Conservation (phyloP, 2,113 vertebrate genomes). For the Colius striatus region DNA sequence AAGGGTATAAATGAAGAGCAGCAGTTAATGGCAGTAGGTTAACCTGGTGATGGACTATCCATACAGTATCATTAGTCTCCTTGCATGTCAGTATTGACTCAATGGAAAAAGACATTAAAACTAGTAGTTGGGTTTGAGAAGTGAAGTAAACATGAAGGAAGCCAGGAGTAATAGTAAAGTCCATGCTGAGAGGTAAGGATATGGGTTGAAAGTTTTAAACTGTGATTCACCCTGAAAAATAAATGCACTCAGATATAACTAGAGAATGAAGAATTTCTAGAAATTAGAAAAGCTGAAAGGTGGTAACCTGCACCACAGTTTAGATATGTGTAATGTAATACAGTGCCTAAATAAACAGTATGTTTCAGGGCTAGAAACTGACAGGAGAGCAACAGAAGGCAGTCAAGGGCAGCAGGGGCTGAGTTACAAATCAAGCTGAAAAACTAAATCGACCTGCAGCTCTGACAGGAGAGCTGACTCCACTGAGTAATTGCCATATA, state of each 20-base stretch:
- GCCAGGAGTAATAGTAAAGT: neutral
- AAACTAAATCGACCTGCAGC: neutral
- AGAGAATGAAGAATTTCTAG: slow-evolving; percentile 2
- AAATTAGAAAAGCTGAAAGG: neutral
- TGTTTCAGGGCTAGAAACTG: neutral
- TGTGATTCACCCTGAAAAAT: slow-evolving; percentile 52
- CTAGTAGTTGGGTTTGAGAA: slow-evolving; percentile 2
- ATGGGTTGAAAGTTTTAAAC: slow-evolving; percentile 10
- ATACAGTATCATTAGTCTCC: neutral
- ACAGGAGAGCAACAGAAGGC: neutral
- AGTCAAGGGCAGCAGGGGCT: neutral
- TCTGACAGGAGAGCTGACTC: neutral
- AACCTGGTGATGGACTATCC: neutral
- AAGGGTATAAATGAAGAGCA: neutral
- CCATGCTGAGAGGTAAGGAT: neutral
- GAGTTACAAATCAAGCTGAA: neutral
- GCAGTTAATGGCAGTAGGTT: neutral
- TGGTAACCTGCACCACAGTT: neutral
- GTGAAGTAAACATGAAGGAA: neutral
- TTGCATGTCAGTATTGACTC: slow-evolving; percentile 26
- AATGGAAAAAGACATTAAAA: neutral
- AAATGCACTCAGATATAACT: neutral
- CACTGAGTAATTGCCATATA: neutral
- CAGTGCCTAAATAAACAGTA: neutral
- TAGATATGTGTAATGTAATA: neutral